Base-by-base conservation (phyloP, 2,113 vertebrate genomes). In the Baryphthengus martii region DNA sequence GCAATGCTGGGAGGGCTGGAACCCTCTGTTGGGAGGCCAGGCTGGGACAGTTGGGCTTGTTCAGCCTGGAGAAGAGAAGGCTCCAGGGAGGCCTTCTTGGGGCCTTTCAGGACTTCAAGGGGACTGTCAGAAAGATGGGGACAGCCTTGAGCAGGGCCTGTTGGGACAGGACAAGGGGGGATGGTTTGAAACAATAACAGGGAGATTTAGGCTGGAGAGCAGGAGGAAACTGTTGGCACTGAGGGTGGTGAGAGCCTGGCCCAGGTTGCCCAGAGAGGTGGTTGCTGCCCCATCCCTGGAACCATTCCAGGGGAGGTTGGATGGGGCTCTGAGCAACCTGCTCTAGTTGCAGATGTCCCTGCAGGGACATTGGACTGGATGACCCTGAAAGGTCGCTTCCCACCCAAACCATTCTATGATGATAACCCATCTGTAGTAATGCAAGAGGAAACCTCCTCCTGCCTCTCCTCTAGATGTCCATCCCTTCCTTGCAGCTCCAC, bases 361-460 rank as follows among this genome's bases (percentile, higher is more conserved):
- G 37, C 62, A 65, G 62, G 62, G 13, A 17, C 19, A 40, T 65
- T 29, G 62, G 19, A 65, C 62, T 31, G 20, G 28, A 14, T 65
- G 26, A 31, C 18, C 40, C 21, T 31, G 20, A 21, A 42, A 31
- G 18, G 28, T 63, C 17, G 39, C 62, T 65, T 31, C 53, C 29
- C 29, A 55, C 17, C 61, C 37, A 8, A 31, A 65, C 12, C 19
- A 21, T 29, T 40, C 25, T 65, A 21, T 65, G 37, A 63, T 19
- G 40, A 26, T 26, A 63, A 63, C 26, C 19, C 9, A 35, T 29
- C 33, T 14, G 8, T 44, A 13, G 28, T 37, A 47, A 20, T 3
- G 6, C 28, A 21, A 31, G 47, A 6, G 1, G 5, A 70, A 83
- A 45, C 15, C 12, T 67, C 26, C 5, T 6, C 0, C 1, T 9